Percentiles rank a stretch among this genome's conserved stretches.
phyloP scores from a whole-genome alignment of 2,888 invertebrate species.

The Colostygia pectinataria region DNA sequence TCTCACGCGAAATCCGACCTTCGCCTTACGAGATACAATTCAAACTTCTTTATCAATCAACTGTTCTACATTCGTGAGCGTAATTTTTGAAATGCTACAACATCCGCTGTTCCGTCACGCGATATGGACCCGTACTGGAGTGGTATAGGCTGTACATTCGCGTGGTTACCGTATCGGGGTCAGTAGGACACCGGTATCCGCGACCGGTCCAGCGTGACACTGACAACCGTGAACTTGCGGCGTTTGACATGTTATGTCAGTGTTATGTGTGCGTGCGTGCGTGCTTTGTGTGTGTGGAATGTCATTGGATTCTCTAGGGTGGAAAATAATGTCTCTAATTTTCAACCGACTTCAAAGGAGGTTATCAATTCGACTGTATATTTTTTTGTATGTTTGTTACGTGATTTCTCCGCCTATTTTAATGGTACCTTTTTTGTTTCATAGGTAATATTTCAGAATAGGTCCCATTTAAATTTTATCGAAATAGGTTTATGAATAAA shows the following conservation, averaged over 20 bases:
- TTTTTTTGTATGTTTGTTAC: no score
- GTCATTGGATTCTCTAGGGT: neutral
- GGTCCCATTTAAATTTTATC: no score
- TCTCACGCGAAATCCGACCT: neutral
- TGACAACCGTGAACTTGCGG: constrained; percentile 71
- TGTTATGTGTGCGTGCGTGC: constrained; percentile 30
- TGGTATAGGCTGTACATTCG: constrained; percentile 4
- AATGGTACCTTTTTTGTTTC: no score
- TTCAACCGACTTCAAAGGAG: no score
- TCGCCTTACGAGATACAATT: neutral
- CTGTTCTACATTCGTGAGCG: constrained; percentile 13
- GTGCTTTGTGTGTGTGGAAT: constrained; percentile 24
- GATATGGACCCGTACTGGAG: constrained; percentile 8
- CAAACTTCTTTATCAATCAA: constrained; percentile 3
- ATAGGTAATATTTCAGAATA: no score
- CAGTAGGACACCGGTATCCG: constrained; percentile 55
- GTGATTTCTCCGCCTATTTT: no score
- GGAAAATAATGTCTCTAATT: no score
- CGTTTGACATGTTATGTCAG: constrained; percentile 53
- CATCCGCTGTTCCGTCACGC: constrained; percentile 6
- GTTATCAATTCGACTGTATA: no score
- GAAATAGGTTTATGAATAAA: no score
- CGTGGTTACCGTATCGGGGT: constrained; percentile 38
- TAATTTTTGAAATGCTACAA: constrained; percentile 17
- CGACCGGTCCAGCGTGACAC: constrained; percentile 46